phyloP scores from a whole-genome alignment of 2,797 vertebrate genomes.

The Pteronotus mesoamericanus region DNA sequence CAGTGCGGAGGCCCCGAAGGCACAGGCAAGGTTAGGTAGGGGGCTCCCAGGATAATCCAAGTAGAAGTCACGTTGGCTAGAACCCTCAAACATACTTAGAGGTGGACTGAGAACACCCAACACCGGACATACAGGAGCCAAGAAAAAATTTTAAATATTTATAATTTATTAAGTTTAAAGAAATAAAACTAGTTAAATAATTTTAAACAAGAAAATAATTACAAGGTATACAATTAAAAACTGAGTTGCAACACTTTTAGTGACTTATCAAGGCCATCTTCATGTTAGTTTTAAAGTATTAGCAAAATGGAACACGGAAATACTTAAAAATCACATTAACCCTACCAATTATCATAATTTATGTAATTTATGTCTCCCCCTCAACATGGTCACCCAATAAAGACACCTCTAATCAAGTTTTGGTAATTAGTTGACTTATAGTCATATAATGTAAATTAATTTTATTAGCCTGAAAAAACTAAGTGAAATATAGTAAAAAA shows the following conservation, averaged over 20 bases:
- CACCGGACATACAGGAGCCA: not conserved
- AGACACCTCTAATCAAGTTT: not conserved
- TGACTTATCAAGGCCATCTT: not conserved
- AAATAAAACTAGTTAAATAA: conserved; percentile 7
- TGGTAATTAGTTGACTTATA: not conserved
- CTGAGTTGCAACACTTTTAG: not conserved
- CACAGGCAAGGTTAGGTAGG: not conserved
- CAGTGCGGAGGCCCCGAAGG: not conserved
- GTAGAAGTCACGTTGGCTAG: not conserved
- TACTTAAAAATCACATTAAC: conserved; percentile 1
- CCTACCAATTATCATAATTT: conserved; percentile 2
- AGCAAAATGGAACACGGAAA: conserved; percentile 22
- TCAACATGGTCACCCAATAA: not conserved
- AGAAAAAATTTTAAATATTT: not conserved
- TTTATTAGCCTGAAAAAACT: conserved; percentile 29
- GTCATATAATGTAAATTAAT: not conserved
- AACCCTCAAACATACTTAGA: not conserved
- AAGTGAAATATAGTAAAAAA: not conserved
- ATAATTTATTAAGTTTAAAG: conserved; percentile 36
- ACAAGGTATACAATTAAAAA: conserved; percentile 5
- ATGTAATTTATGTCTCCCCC: not conserved
- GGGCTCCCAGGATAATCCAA: not conserved
- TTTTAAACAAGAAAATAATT: conserved; percentile 21
- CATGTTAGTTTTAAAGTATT: not conserved
- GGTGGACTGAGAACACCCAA: not conserved